phyloP scores from a whole-genome alignment of 1,140 invertebrate species.

The Nasonia giraulti region DNA sequence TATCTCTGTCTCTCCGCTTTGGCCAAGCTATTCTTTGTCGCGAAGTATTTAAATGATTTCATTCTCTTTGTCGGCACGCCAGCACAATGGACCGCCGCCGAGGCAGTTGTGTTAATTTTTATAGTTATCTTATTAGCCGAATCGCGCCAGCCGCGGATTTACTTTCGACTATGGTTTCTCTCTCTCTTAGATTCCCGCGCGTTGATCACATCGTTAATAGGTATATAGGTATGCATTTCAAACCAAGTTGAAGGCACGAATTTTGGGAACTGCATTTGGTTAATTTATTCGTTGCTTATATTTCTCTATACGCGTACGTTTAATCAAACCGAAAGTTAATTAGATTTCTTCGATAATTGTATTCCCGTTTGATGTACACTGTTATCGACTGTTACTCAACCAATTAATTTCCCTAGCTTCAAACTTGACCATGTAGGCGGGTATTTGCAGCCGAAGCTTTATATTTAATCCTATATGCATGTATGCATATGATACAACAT shows the following conservation, averaged over 20 bases:
- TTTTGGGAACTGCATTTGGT: no score
- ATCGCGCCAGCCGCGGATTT: neutral
- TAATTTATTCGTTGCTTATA: no score
- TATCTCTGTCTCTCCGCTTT: slow-evolving; percentile 5
- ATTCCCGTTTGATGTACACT: neutral
- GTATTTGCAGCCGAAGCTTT: neutral
- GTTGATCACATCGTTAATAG: neutral
- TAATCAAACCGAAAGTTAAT: no score
- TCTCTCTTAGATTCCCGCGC: no score
- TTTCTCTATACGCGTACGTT: no score
- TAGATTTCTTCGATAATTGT: neutral
- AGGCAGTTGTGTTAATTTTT: slow-evolving; percentile 36
- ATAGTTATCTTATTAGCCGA: slow-evolving; percentile 38
- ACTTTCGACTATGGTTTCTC: neutral
- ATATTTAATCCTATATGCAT: neutral
- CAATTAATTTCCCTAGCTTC: no score
- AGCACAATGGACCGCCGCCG: neutral
- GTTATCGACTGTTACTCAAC: no score
- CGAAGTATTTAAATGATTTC: slow-evolving; percentile 46
- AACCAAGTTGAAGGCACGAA: no score
- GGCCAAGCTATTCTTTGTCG: slow-evolving; percentile 26
- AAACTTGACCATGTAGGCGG: no score
- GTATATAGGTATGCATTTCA: no score
- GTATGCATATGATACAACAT: no score
- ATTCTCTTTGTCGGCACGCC: slow-evolving; percentile 21